Evolutionary conservation across 2,888 invertebrate species (phyloP).

Genomic region (Hydropsyche betteni): DNA sequence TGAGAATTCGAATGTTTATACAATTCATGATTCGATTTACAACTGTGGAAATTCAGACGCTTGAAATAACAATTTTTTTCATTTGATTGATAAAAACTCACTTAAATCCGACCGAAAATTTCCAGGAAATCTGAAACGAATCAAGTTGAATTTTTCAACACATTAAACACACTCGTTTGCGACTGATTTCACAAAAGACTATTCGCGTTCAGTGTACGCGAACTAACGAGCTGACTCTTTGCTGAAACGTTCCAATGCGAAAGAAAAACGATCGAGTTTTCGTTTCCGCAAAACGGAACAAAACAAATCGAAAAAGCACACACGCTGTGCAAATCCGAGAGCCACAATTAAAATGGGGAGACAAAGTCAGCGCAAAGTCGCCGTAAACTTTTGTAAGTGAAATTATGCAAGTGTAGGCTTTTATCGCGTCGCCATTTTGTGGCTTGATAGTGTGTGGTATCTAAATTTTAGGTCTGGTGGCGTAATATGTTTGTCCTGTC

Average conservation of each 20-base stretch:
- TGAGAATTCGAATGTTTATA: too few species aligned
- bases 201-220: neutral
- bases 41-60: too few species aligned
- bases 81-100: too few species aligned
- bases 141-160: neutral
- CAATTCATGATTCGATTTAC: too few species aligned
- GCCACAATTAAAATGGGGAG: too few species aligned
- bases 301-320: too few species aligned
- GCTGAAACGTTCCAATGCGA: neutral
- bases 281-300: too few species aligned
- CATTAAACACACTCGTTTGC: constrained; percentile 5
- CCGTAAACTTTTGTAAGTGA: neutral
- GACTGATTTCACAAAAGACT: constrained; percentile 10
- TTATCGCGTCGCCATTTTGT: neutral
- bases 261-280: neutral
- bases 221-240: constrained; percentile 10
- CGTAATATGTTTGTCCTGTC: neutral
- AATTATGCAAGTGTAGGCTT: neutral
- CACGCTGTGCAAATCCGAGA: too few species aligned
- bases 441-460: neutral
- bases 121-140: too few species aligned
- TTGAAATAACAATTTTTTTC: too few species aligned
- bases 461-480: neutral
- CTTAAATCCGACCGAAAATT: too few species aligned
- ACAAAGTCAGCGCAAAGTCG: too few species aligned